These are phyloP conservation scores for Biston betularia DNA, from an alignment of 2,888 invertebrate species.

Conservation along the genomic window DNA sequence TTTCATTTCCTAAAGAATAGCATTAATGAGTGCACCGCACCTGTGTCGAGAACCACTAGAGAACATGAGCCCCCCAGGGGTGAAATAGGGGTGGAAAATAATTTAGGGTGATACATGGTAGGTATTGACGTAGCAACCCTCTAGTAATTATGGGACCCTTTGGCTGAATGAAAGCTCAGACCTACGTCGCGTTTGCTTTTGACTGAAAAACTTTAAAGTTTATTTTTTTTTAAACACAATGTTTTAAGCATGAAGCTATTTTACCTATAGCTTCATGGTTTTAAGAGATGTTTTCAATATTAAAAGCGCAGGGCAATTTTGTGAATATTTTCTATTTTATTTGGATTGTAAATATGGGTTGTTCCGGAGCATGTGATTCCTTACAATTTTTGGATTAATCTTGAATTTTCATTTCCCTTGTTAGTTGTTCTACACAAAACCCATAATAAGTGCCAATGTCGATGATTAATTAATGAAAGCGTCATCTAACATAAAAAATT, in stretches of 20 bases:
- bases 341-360: no score
- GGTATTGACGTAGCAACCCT: slow-evolving; percentile 57
- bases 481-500: no score
- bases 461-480: no score
- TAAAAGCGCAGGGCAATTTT: slow-evolving; percentile 8
- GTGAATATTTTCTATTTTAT: neutral
- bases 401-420: no score
- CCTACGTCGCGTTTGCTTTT: slow-evolving; percentile 28
- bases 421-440: no score
- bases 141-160: slow-evolving; percentile 43
- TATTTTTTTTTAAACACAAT: no score
- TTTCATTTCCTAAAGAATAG: slow-evolving; percentile 33
- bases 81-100: slow-evolving; percentile 68
- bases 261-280: no score
- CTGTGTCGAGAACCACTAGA: slow-evolving; percentile 52
- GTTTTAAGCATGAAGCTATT: no score
- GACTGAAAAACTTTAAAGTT: slow-evolving; percentile 6
- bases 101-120: slow-evolving; percentile 76
- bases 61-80: slow-evolving; percentile 53
- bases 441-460: no score
- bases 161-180: slow-evolving; percentile 34
- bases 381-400: no score
- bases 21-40: slow-evolving; percentile 58
- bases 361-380: no score
- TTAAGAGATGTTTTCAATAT: slow-evolving; percentile 3